phyloP scores from a whole-genome alignment of 2,888 invertebrate species.

The Flexamia atlantica region DNA sequence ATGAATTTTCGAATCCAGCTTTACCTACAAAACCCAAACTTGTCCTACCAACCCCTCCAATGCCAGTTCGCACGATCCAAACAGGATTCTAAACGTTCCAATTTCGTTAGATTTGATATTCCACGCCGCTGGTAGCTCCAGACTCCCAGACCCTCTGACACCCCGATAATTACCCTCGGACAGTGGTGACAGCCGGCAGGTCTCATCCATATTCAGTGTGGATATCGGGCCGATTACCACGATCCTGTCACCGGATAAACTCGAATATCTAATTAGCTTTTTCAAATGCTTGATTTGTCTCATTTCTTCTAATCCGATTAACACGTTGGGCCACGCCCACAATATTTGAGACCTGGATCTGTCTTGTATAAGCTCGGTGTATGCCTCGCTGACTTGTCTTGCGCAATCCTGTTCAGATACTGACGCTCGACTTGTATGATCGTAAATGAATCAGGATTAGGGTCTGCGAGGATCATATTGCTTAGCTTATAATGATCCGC shows the following conservation, averaged over 20 bases:
- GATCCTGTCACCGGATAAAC: conserved; percentile 4
- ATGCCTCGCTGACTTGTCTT: no score
- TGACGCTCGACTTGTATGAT: no score
- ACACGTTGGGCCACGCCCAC: conserved; percentile 20
- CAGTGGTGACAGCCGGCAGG: background rate
- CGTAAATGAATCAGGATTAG: no score
- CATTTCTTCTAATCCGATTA: conserved; percentile 24
- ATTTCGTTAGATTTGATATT: background rate
- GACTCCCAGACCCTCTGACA: no score
- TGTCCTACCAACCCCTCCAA: no score
- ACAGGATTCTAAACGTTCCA: background rate
- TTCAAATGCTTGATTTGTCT: conserved; percentile 11
- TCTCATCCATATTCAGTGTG: conserved; percentile 9
- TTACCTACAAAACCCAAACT: no score
- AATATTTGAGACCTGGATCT: background rate
- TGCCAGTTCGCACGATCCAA: no score
- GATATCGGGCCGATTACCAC: background rate
- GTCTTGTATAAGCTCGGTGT: background rate
- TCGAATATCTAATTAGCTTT: conserved; percentile 15
- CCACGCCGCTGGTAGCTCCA: no score
- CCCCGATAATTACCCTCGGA: background rate
- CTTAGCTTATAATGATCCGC: no score
- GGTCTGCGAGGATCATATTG: no score
- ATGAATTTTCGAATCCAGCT: no score
- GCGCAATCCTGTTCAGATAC: background rate